Base-by-base conservation (phyloP, 2,113 vertebrate genomes). In the Sterrhoptilus dennistouni region DNA sequence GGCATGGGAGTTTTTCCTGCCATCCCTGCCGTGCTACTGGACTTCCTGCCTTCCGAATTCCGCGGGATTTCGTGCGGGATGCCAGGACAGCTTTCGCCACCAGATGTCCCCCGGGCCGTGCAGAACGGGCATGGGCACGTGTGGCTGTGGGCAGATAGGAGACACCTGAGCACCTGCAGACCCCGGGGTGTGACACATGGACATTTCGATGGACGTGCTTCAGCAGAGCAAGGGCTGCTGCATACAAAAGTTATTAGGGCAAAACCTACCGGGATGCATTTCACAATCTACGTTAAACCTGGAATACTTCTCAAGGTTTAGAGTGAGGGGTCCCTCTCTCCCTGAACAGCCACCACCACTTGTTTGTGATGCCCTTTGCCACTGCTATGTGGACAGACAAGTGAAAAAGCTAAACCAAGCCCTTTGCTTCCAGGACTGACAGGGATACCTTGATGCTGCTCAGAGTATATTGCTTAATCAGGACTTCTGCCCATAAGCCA, bases 81-180 rank as follows among this genome's bases (percentile, higher is more conserved):
- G 86, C 83, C 82, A 45, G 59, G 42, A 56, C 54, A 15, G 24
- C 56, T 87, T 90, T 54, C 8, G 47, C 94, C 93, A 68, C 83
- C 80, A 95, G 94, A 77, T 93, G 83, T 86, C 92, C 71, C 88
- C n/a, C 38, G 33, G 82, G 64, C 50, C 42, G 42, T 83, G 64
- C 83, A 69, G 79, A 53, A 80, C 0, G 0, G 27, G 28, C 35
- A 3, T 21, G 29, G 17, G 60, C 42, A 40, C 14, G n/a, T 19
- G 29, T 36, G 45, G 27, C 65, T 20, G 5, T 38, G 56, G 2
- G 29, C 20, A 25, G 42, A 11, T 5, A 16, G 52, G 61, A 27
- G 19, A 42, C 77, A 69, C 45, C 76, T 3, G 24, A 69, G 25
- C 40, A 44, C 57, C 78, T 35, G 87, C 66, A 57, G 71, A 52